Evolutionary conservation across 1,140 invertebrate genomes (phyloP).

Genomic region (Phymastichus coffea): DNA sequence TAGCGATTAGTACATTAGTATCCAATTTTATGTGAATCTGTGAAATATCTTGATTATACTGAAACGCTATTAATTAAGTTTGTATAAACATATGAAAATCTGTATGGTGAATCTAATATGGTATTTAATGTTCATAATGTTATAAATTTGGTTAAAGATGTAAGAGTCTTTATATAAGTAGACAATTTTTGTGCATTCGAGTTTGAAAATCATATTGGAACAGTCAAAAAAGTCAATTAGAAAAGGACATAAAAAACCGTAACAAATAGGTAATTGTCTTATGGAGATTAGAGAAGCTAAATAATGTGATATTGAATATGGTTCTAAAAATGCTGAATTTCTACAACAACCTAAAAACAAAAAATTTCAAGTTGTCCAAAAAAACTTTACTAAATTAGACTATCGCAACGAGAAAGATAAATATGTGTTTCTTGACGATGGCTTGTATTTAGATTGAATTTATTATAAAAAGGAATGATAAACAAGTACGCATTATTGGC

Average conservation of each 20-base stretch:
- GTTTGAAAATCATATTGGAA: constrained; percentile 11
- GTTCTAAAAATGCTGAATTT: background rate
- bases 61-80: constrained; percentile 28
- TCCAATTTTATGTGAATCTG: constrained; percentile 4
- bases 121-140: constrained; percentile 32
- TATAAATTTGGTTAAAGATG: constrained; percentile 21
- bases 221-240: background rate
- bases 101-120: constrained; percentile 25
- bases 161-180: constrained; percentile 8
- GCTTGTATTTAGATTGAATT: background rate
- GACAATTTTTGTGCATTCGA: constrained; percentile 23
- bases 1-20: constrained; percentile 20
- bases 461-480: background rate
- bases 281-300: background rate
- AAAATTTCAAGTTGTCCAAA: background rate
- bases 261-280: too few species aligned
- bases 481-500: background rate
- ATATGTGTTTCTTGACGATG: too few species aligned
- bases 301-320: background rate
- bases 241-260: background rate
- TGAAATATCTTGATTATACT: constrained; percentile 5
- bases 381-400: background rate
- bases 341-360: too few species aligned
- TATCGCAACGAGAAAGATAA: background rate
- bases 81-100: constrained; percentile 25